Percentiles rank a stretch among this genome's conserved stretches.
phyloP scores from a whole-genome alignment of 1,140 invertebrate genomes.

The Homalodisca vitripennis region DNA sequence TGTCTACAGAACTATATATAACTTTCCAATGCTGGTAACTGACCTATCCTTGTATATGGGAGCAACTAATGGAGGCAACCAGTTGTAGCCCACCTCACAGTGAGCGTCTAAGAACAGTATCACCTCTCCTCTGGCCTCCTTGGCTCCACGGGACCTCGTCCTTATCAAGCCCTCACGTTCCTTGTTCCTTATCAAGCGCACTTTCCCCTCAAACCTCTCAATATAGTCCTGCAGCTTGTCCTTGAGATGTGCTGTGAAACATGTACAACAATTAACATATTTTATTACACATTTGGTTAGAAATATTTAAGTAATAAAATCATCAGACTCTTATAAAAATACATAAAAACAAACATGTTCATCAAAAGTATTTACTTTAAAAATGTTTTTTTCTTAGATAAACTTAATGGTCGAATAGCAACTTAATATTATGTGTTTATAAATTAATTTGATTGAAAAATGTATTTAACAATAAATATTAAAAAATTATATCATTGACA shows the following conservation, averaged over 20 bases:
- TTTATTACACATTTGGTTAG: background rate
- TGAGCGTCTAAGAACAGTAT: conserved; percentile 97
- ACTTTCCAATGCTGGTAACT: no score
- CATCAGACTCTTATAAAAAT: no score
- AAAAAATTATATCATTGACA: no score
- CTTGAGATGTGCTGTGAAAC: conserved; percentile 79
- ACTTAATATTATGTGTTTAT: no score
- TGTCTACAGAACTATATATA: no score
- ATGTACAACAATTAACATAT: background rate
- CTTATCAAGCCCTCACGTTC: conserved; percentile 90
- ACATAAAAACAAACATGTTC: no score
- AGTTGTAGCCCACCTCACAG: conserved; percentile 92
- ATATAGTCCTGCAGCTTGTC: conserved; percentile 88
- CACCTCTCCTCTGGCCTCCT: conserved; percentile 91
- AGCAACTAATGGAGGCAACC: conserved; percentile 92
- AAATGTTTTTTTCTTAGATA: no score
- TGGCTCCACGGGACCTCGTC: conserved; percentile 89
- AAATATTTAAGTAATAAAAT: no score
- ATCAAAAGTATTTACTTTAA: no score
- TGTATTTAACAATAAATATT: no score
- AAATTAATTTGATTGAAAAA: no score
- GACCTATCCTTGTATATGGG: conserved; percentile 87
- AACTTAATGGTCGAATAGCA: no score
- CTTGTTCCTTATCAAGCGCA: conserved; percentile 80
- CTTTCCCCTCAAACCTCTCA: conserved; percentile 82